Base-by-base conservation (phyloP, 2,888 invertebrate species). In the Hylaea fasciaria region DNA sequence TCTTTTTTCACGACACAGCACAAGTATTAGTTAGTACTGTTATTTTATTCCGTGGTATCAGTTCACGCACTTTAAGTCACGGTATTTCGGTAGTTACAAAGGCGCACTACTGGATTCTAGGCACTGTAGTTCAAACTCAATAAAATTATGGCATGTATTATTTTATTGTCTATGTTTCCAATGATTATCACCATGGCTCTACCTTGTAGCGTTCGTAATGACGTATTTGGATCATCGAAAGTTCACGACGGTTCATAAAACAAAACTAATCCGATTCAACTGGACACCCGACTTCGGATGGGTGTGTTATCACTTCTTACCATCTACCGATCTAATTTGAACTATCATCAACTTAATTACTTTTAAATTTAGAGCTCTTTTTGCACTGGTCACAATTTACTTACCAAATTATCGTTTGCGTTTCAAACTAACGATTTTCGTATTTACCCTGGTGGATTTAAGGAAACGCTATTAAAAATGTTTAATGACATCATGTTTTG, bases 261-360 rank as follows among this genome's bases (percentile, higher is more conserved):
- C 76, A 78, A 77, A 77, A 74, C 73, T 70, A 73, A 76, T 70
- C 73, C 70, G 71, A 78, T 78, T 75, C 72, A 71, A 70, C 56
- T 43, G 28, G 59, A 54, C 53, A 57, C 49, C 55, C 40, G 48
- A 76, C 54, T 73, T 66, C 70, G 72, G 73, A 76, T 74, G 71
- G 74, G 73, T 73, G 60, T 72, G 46, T 77, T 80, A 81, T 80
- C 78, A 76, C 74, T 70, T 69, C 65, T 61, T 41, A 68, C 66
- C 68, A 47, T 48, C 17, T 56, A 66, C 75, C 76, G 74, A 43
- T 43, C 12, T 55, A 50, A 45, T 43, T 16, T 61, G 71, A 73
- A 40, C 72, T 51, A 44, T 57, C 51, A 32, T 9, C 16, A 17
- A 14, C 53, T 57, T 57, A 61, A 47, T 32, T 35, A 9, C 44